A percentile compares a stretch with the other conserved stretches of the same genome.
phyloP scores from a whole-genome alignment of 2,888 invertebrate genomes.

The Agriopis marginaria region DNA sequence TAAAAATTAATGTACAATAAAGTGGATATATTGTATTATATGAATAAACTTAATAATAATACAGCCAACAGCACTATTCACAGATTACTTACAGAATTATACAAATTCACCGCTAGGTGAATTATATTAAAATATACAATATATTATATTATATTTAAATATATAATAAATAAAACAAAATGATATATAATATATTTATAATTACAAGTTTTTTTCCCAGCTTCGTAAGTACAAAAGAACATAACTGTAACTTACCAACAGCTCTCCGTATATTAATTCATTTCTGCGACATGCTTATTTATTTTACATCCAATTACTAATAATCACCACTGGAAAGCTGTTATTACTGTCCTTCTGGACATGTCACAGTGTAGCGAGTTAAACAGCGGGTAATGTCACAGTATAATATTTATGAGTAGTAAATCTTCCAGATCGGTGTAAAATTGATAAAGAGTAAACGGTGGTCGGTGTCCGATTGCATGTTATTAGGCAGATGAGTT shows the following conservation, averaged over 20 bases:
- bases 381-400: constrained; percentile 18
- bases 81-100: too few species aligned
- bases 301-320: constrained; percentile 38
- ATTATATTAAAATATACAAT: too few species aligned
- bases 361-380: constrained; percentile 19
- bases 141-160: too few species aligned
- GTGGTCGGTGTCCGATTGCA: constrained; percentile 4
- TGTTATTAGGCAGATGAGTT: constrained; percentile 26
- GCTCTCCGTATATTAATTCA: constrained; percentile 22
- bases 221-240: neutral
- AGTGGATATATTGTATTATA: too few species aligned
- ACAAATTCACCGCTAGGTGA: too few species aligned
- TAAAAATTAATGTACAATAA: too few species aligned
- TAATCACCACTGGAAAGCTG: constrained; percentile 33
- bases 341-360: constrained; percentile 29
- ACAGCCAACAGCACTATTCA: too few species aligned
- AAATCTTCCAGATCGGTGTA: constrained; percentile 26
- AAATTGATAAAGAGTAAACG: constrained; percentile 34
- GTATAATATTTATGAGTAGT: constrained; percentile 19
- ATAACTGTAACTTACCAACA: neutral
- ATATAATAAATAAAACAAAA: too few species aligned
- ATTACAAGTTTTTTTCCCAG: neutral
- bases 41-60: too few species aligned
- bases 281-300: constrained; percentile 33
- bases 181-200: too few species aligned